Conservation (phyloP, 1,140 invertebrate genomes). For the Andrena cerasifolii region DNA sequence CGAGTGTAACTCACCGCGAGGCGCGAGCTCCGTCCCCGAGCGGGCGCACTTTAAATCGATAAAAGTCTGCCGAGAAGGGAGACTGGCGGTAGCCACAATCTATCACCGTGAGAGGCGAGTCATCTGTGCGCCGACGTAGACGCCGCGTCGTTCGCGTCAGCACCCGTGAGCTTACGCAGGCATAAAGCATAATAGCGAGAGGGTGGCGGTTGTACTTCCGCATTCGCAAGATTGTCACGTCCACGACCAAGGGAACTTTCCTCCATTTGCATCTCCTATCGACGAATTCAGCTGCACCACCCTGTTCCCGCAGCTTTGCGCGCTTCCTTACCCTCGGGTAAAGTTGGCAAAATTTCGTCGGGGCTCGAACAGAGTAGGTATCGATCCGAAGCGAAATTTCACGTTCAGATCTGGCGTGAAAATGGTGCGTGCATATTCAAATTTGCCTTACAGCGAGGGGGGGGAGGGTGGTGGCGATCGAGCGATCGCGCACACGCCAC, state of each 20-base stretch:
- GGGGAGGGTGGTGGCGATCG: conserved; percentile 25
- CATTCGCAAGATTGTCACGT: neutral
- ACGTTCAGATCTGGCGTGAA: neutral
- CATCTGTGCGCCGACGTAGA: conserved; percentile 29
- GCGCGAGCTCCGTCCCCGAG: neutral
- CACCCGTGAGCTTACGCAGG: conserved; percentile 27
- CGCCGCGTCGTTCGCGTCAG: conserved; percentile 7
- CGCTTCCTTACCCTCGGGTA: too few species aligned
- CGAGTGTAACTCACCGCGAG: neutral
- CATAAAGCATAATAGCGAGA: neutral
- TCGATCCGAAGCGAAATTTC: too few species aligned
- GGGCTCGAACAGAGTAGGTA: too few species aligned
- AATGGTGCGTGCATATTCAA: neutral
- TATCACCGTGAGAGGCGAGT: conserved; percentile 4
- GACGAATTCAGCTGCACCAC: too few species aligned
- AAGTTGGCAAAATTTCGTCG: too few species aligned
- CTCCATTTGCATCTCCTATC: too few species aligned
- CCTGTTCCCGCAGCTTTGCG: too few species aligned
- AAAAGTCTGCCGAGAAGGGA: conserved; percentile 7
- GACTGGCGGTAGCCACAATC: neutral
- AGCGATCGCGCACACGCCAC: conserved; percentile 61
- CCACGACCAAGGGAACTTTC: neutral
- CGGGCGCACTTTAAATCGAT: conserved; percentile 25
- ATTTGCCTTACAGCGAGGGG: conserved; percentile 18
- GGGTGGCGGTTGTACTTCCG: neutral